These are phyloP conservation scores for Carterocephalus palaemon DNA, from an alignment of 2,888 invertebrate genomes.

Conservation along the genomic window DNA sequence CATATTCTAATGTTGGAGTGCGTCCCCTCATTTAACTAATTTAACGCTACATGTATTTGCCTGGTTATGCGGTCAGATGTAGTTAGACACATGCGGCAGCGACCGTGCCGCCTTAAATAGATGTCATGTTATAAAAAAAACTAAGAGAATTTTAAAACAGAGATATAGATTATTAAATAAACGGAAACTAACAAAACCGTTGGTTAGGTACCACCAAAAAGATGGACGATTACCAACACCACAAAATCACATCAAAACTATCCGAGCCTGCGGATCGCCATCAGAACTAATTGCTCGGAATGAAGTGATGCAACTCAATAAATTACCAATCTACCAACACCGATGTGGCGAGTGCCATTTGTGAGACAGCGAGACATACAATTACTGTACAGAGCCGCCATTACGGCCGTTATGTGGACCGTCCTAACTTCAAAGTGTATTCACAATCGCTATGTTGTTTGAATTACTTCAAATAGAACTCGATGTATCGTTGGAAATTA, in stretches of 20 bases:
- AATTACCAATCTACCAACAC: conserved; percentile 1
- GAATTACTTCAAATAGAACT: neutral
- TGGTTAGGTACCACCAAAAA: no score
- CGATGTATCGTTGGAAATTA: no score
- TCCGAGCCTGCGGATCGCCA: neutral
- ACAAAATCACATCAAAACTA: neutral
- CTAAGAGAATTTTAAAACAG: no score
- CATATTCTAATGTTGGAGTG: conserved; percentile 14
- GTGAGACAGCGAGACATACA: conserved; percentile 1
- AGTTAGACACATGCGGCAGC: no score
- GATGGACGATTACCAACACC: neutral
- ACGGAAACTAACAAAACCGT: no score
- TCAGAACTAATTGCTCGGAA: conserved; percentile 1
- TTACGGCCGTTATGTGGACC: neutral
- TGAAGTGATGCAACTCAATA: neutral
- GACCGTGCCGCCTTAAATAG: neutral
- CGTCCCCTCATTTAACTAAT: conserved; percentile 22
- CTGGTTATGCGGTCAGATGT: neutral
- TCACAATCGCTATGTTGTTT: neutral
- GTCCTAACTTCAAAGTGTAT: neutral
- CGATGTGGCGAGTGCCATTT: conserved; percentile 3
- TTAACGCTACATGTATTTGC: conserved; percentile 11
- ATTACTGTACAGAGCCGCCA: neutral
- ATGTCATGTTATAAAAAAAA: neutral
- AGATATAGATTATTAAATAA: no score